Conservation (phyloP, 2,113 vertebrate species). For the Hippocampus comes region DNA sequence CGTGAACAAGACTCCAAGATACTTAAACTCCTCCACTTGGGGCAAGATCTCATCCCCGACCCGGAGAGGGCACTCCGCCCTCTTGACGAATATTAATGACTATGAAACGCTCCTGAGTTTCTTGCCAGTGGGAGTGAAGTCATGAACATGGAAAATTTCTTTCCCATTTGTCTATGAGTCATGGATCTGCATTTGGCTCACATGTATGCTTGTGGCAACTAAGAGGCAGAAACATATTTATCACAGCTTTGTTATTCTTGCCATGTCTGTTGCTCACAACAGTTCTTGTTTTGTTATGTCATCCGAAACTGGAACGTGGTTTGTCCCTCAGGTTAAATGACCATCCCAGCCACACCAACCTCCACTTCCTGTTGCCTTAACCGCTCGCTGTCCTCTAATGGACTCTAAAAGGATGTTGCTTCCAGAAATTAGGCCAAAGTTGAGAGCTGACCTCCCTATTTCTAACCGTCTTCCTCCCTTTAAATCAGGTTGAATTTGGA, state of each 20-base stretch:
- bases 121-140: constrained; percentile 10
- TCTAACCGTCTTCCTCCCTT: constrained; percentile 10
- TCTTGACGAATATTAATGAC: neutral
- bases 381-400: constrained; percentile 52
- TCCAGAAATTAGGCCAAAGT: constrained; percentile 42
- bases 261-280: neutral
- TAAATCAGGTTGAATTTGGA: constrained; percentile 47
- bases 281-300: neutral
- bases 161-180: constrained; percentile 36
- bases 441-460: constrained; percentile 20
- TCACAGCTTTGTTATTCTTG: neutral
- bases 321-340: constrained; percentile 16
- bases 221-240: neutral
- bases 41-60: too few relatives aligned
- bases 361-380: constrained; percentile 22
- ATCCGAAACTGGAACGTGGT: constrained; percentile 4
- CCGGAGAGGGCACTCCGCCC: neutral
- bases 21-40: too few relatives aligned
- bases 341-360: constrained; percentile 12
- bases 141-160: constrained; percentile 24
- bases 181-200: constrained; percentile 44
- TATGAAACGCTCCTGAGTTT: constrained; percentile 18
- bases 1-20: too few relatives aligned
- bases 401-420: constrained; percentile 44
- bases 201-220: constrained; percentile 5